A percentile compares a stretch with the other conserved stretches of the same genome.
Conservation (phyloP, 1,140 invertebrate species). For the Nephila pilipes region DNA sequence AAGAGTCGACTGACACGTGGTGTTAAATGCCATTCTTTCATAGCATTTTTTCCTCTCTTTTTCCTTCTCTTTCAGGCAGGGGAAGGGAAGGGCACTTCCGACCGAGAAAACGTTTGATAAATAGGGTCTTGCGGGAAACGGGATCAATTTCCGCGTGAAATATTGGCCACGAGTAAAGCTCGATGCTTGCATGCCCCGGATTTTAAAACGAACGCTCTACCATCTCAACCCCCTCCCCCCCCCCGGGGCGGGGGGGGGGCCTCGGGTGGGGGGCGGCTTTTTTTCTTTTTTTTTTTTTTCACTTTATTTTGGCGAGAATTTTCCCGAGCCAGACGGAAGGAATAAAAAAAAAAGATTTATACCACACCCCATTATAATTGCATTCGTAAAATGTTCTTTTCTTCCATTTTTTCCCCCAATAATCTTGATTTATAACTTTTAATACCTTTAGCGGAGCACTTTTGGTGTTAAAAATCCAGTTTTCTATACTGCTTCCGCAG, state of each 20-base stretch:
- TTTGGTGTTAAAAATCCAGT: neutral
- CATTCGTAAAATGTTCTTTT: neutral
- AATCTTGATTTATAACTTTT: constrained; percentile 29
- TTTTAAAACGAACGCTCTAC: constrained; percentile 33
- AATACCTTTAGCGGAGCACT: neutral
- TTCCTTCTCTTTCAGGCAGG: neutral
- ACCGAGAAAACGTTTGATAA: constrained; percentile 22
- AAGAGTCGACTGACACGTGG: neutral
- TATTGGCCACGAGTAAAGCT: constrained; percentile 18
- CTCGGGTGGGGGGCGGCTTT: neutral
- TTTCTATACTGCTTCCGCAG: neutral
- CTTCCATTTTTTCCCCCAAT: neutral
- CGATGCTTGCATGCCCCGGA: neutral
- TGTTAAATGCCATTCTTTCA: neutral
- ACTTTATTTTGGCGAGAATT: neutral
- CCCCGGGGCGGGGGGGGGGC: no score
- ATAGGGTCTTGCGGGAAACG: neutral
- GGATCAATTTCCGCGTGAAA: constrained; percentile 55
- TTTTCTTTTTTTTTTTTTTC: neutral
- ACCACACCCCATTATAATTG: neutral
- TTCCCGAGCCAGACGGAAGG: neutral
- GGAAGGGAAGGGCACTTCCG: neutral
- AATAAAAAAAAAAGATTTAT: constrained; percentile 7
- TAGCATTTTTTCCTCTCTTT: neutral
- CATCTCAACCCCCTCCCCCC: neutral